Evolutionary conservation across 2,888 invertebrate genomes (phyloP).

Genomic region (Pheosia gnoma): DNA sequence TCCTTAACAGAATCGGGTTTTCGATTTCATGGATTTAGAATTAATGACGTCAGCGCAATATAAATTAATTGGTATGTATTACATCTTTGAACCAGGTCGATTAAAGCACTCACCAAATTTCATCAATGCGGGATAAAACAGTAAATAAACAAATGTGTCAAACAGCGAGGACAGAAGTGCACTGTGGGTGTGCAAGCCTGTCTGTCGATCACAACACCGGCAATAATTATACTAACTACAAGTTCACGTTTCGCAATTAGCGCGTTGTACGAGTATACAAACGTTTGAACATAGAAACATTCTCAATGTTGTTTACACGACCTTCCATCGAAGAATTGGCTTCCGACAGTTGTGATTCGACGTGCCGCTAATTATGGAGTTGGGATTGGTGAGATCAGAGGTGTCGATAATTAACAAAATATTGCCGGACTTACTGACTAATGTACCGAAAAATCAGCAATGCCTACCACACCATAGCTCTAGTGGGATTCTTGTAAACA

Average conservation of each 20-base stretch:
- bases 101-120: constrained; percentile 14
- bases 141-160: constrained; percentile 2
- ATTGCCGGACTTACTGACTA: neutral
- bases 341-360: constrained; percentile 8
- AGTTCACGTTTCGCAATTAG: constrained; percentile 40
- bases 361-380: neutral
- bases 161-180: constrained; percentile 5
- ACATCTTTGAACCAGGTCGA: neutral
- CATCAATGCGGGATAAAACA: constrained; percentile 7
- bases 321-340: constrained; percentile 6
- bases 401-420: neutral
- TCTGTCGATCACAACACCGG: constrained; percentile 13
- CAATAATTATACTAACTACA: constrained; percentile 38
- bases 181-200: constrained; percentile 11
- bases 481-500: no score
- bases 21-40: no score
- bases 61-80: no score
- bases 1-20: no score
- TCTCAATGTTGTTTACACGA: constrained; percentile 20
- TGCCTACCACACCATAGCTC: no score
- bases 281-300: constrained; percentile 19
- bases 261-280: constrained; percentile 26
- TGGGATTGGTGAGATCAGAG: neutral
- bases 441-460: neutral
- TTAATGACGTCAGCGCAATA: no score